Base-by-base conservation (phyloP, 2,113 vertebrate species). In the Anthoscopus minutus region DNA sequence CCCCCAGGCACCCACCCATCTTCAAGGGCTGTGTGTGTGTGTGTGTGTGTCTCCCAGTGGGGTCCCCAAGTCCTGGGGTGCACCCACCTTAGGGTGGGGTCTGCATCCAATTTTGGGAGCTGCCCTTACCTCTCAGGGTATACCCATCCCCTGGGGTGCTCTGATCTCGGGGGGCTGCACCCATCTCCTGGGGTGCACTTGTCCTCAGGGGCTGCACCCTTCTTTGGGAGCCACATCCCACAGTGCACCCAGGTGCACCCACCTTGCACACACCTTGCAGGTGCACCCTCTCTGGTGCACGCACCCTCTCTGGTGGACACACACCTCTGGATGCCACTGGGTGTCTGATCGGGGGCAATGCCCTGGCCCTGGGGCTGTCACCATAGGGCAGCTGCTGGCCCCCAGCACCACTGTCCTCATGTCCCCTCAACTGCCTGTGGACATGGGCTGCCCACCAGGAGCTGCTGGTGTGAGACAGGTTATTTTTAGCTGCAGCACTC, bases 401-500 rank as follows among this genome's bases (percentile, higher is more conserved):
- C 37, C 45, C 15, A 9, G 38, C 1, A 4, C 27, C 33, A 8
- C 65, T 90, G 89, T 76, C 67, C 81, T 76, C 15, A 2, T 1
- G 60, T 93, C 69, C 54, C 86, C 24, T 6, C 27, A 4, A 2
- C 45, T 7, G 54, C 33, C 72, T 66, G 57, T 1, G 3, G 62
- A 21, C 58, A 51, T 8, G 1, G 30, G 47, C 80, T 51, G 92
- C 86, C 12, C 17, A 30, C 15, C 10, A 22, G 51, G 78, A 89
- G 65, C 14, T 16, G 47, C 72, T 82, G 65, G 69, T 25, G 67
- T 87, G 69, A 94, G 86, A 61, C 13, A 0, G 45, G 70, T 28
- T 97, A 97, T 97, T 96, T 96, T 96, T 96, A 97, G 94, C 80
- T 3, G 5, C 67, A 4, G 47, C 19, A 9, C 89, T 96, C 97